Evolutionary conservation across 2,888 invertebrate genomes (phyloP).

Genomic region (Brachyptera putata): DNA sequence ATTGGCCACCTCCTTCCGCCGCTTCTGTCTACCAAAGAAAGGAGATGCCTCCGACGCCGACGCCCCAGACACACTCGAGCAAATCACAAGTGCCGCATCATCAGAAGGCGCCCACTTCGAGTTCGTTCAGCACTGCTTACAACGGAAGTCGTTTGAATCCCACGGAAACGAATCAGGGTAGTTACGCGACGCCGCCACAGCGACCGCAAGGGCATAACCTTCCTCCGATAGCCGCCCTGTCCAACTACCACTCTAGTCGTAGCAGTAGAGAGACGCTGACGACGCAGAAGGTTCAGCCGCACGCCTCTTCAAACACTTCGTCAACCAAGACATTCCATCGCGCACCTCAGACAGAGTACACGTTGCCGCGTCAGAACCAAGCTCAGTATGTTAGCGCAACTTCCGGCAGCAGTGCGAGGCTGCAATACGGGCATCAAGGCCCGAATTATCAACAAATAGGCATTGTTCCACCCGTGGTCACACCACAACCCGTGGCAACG

Average conservation of each 20-base stretch:
- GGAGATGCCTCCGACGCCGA: slow-evolving; percentile 16
- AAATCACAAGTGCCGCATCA: slow-evolving; percentile 9
- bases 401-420: slow-evolving; percentile 37
- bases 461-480: slow-evolving; percentile 36
- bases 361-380: slow-evolving; percentile 30
- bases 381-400: slow-evolving; percentile 28
- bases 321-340: slow-evolving; percentile 31
- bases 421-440: slow-evolving; percentile 38
- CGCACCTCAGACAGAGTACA: slow-evolving; percentile 39
- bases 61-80: slow-evolving; percentile 17
- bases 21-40: slow-evolving; percentile 26
- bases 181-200: slow-evolving; percentile 16
- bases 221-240: slow-evolving; percentile 51
- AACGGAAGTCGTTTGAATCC: slow-evolving; percentile 25
- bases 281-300: slow-evolving; percentile 9
- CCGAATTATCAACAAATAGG: slow-evolving; percentile 21
- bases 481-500: slow-evolving; percentile 34
- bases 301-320: neutral
- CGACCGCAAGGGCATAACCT: slow-evolving; percentile 44
- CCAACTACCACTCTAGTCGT: slow-evolving; percentile 48
- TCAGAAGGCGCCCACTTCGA: slow-evolving; percentile 9
- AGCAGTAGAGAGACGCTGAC: slow-evolving; percentile 32
- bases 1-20: slow-evolving; percentile 33
- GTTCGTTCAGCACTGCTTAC: slow-evolving; percentile 22
- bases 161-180: neutral